Conservation (phyloP, 2,797 vertebrate species). For the Myotis pilosus region DNA sequence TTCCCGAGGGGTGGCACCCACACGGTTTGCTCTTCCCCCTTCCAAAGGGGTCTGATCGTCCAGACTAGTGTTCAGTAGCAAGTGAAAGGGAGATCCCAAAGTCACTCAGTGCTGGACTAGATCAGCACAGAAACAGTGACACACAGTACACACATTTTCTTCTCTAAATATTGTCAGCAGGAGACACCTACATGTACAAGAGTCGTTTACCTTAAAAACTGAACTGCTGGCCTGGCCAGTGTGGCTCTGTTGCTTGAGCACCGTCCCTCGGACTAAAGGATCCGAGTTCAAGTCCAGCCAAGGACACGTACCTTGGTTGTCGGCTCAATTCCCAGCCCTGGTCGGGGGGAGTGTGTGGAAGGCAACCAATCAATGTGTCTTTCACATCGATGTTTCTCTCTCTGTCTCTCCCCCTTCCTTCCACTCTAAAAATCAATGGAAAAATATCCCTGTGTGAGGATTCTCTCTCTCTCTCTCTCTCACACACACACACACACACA, state of each 20-base stretch:
- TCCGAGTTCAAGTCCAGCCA: background rate
- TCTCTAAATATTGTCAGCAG: background rate
- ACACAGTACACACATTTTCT: background rate
- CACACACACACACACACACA: too few relatives aligned
- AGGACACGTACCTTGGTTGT: background rate
- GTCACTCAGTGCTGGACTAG: background rate
- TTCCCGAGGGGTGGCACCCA: background rate
- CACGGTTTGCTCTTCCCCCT: background rate
- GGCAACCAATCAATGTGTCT: background rate
- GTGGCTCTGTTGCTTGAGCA: background rate
- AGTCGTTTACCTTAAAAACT: background rate
- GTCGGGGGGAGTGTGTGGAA: background rate
- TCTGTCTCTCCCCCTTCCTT: background rate
- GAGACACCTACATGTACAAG: background rate
- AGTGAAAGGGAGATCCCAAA: background rate
- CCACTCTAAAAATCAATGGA: background rate
- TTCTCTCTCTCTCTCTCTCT: too few relatives aligned
- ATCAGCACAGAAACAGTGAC: background rate
- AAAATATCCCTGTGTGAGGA: background rate
- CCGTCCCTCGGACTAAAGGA: background rate
- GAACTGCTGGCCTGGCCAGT: background rate
- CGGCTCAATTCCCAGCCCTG: background rate
- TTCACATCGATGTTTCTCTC: background rate
- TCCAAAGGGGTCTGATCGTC: background rate
- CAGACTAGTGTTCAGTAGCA: background rate